These are phyloP conservation scores for Coregonus sp. DNA, from an alignment of 2,797 vertebrate genomes.

Conservation along the genomic window DNA sequence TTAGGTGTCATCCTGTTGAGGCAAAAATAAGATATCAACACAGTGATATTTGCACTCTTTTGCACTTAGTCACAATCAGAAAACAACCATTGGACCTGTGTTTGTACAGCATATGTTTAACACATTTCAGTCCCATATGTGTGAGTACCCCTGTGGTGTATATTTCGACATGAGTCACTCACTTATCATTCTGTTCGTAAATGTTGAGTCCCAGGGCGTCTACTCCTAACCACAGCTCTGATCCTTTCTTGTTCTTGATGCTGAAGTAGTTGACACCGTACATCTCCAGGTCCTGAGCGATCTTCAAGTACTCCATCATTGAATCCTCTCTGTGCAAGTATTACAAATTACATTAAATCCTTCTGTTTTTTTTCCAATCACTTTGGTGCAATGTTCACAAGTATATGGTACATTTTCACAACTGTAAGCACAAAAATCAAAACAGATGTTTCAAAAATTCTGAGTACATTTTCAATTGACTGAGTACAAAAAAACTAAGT, in stretches of 20 bases:
- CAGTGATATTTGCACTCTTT: background rate
- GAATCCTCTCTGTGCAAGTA: constrained; percentile 87
- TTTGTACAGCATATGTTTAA: background rate
- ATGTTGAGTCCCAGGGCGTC: constrained; percentile 97
- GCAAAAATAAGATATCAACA: background rate
- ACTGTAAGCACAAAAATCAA: background rate
- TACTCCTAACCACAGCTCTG: constrained; percentile 93
- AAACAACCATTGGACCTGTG: background rate
- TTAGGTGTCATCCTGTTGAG: constrained; percentile 91
- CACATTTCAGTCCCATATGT: background rate
- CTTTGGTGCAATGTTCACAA: background rate
- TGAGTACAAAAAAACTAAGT: too few species aligned
- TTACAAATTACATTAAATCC: background rate
- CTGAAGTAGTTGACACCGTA: constrained; percentile 98
- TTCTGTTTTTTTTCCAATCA: background rate
- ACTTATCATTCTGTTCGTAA: constrained; percentile 97
- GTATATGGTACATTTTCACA: background rate
- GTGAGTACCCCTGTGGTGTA: background rate
- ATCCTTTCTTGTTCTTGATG: constrained; percentile 98
- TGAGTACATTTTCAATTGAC: too few species aligned
- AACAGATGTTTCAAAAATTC: too few species aligned
- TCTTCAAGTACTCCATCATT: constrained; percentile 97
- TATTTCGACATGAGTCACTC: constrained; percentile 17
- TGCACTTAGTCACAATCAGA: background rate
- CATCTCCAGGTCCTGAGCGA: constrained; percentile 97